Evolutionary conservation across 2,888 invertebrate species (phyloP), one percentile per base, ranked within the genome.

Genomic region (Cordilura impudica): DNA sequence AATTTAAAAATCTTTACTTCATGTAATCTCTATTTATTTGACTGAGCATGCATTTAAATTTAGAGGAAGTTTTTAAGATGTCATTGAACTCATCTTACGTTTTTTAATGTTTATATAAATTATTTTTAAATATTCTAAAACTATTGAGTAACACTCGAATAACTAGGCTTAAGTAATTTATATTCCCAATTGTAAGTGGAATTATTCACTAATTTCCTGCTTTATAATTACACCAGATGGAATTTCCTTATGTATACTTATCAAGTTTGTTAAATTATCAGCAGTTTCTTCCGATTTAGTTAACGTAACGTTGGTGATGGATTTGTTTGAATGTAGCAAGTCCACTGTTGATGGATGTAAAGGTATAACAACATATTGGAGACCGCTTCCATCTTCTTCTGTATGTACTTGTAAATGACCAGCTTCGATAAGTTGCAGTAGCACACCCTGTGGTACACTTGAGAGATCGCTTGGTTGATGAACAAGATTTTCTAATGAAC

Each of bases 281-380:
- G 3, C n/a, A n/a, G 12, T n/a, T 3, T 39, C 35, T n/a, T 10
- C 35, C 4, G n/a, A 39, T n/a, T 39, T 1, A 4, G 35, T 12
- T 12, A 35, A 1, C 4, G 35, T 35, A n/a, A n/a, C 35, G 5
- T 39, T 10, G 4, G 35, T 39, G 4, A 12, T n/a, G 3, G 35
- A n/a, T 39, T 39, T 39, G 4, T 2, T 39, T 12, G 35, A 12
- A 12, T 39, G 35, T 4, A 39, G 12, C 35, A 39, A n/a, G n/a
- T 75, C 60, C 12, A 56, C 60, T n/a, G 77, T 69, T n/a, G 74
- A 71, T 10, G 49, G 63, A 75, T 88, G 86, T 29, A 89, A 81
- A 14, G 90, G 89, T 85, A 89, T 89, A 61, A 89, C 87, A 53
- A 89, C 87, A 81, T 88, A 89, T 67, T 90, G 89, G 80, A 89